Evolutionary conservation across 2,888 invertebrate species (phyloP).

Genomic region (Plusia festucae): DNA sequence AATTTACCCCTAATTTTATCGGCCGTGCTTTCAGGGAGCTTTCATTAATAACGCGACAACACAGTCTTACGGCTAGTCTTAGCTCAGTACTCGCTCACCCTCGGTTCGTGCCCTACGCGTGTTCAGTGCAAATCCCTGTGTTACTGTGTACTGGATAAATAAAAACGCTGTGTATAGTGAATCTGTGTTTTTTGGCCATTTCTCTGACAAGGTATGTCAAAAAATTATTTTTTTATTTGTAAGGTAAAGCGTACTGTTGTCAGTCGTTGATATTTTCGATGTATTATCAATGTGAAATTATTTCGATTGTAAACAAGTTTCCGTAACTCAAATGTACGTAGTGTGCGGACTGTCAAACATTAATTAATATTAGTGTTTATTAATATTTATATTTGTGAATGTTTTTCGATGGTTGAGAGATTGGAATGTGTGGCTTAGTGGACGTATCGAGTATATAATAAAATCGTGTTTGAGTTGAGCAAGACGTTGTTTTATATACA

Average conservation of each 20-base stretch:
- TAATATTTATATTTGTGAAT: neutral
- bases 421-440: neutral
- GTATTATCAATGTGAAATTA: neutral
- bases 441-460: neutral
- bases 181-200: constrained; percentile 43
- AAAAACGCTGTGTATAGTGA: constrained; percentile 25
- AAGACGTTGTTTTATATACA: neutral
- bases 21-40: constrained; percentile 49
- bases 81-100: constrained; percentile 48
- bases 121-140: constrained; percentile 30
- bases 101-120: constrained; percentile 37
- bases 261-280: constrained; percentile 18
- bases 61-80: constrained; percentile 34
- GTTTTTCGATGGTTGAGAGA: no score
- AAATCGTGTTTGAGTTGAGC: neutral
- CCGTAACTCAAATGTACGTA: neutral
- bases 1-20: constrained; percentile 7
- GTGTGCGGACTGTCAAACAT: no score
- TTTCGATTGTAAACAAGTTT: neutral
- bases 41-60: constrained; percentile 40
- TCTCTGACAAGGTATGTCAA: constrained; percentile 49
- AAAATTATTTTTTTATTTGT: neutral
- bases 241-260: constrained; percentile 8
- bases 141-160: constrained; percentile 51
- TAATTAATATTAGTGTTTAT: neutral